Conservation (phyloP, 2,888 invertebrate species). For the Lobophora halterata region DNA sequence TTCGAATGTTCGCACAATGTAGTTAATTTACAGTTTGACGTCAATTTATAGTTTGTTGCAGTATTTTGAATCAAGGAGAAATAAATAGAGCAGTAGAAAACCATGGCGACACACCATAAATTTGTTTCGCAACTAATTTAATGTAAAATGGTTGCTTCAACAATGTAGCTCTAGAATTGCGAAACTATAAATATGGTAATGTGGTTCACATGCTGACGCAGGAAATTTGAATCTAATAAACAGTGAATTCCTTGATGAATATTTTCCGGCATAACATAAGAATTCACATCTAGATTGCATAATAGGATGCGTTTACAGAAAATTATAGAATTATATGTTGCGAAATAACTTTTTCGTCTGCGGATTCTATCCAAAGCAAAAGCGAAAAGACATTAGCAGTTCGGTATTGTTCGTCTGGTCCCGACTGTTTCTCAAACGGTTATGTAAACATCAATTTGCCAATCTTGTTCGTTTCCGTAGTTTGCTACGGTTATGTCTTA, state of each 20-base stretch:
- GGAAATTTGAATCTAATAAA: no score
- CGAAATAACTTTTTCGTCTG: constrained; percentile 23
- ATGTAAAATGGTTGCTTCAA: background rate
- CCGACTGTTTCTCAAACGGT: constrained; percentile 29
- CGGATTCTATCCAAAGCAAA: constrained; percentile 15
- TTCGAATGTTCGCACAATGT: no score
- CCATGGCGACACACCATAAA: constrained; percentile 7
- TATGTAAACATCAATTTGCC: constrained; percentile 48
- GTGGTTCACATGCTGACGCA: no score
- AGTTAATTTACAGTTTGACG: no score
- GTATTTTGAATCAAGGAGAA: no score
- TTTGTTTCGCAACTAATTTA: constrained; percentile 1
- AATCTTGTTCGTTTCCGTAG: constrained; percentile 44
- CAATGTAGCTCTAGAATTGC: constrained; percentile 10
- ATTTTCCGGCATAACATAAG: constrained; percentile 14
- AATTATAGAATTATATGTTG: constrained; percentile 21
- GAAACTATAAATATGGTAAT: constrained; percentile 8
- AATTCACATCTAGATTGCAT: constrained; percentile 12
- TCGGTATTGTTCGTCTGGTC: constrained; percentile 24
- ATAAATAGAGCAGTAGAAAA: constrained; percentile 1
- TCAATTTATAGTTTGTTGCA: background rate
- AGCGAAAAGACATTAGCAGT: constrained; percentile 22
- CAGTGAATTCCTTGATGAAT: no score
- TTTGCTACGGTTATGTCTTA: constrained; percentile 35
- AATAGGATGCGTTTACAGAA: constrained; percentile 20